Evolutionary conservation across 2,797 vertebrate genomes (phyloP).

Genomic region (Cacajao melanocephalus): DNA sequence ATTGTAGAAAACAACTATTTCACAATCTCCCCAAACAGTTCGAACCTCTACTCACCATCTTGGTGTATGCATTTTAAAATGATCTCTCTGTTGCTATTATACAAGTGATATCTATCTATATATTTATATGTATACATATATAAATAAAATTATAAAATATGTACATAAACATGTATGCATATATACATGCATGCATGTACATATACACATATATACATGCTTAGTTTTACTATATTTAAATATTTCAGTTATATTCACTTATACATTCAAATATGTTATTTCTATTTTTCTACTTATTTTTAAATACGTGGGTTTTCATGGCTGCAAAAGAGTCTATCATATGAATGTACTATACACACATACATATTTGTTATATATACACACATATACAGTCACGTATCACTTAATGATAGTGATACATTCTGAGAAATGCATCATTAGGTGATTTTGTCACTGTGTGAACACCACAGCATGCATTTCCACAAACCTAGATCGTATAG

Average conservation of each 20-base stretch:
- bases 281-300: neutral
- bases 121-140: neutral
- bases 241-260: neutral
- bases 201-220: neutral
- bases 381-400: neutral
- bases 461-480: neutral
- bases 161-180: neutral
- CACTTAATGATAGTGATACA: neutral
- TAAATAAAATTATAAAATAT: neutral
- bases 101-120: neutral
- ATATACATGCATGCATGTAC: neutral
- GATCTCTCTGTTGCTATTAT: neutral
- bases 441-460: neutral
- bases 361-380: neutral
- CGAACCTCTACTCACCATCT: neutral
- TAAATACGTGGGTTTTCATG: neutral
- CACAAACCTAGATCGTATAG: neutral
- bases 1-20: neutral
- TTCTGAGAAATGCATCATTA: neutral
- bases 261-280: conserved; percentile 13
- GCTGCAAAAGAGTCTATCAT: neutral
- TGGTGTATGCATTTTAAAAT: neutral
- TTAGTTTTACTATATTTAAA: neutral
- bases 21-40: neutral
- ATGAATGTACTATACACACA: neutral